Evolutionary conservation across 2,888 invertebrate genomes (phyloP), one percentile per base, ranked within the genome.

Genomic region (Tenthredo livida): DNA sequence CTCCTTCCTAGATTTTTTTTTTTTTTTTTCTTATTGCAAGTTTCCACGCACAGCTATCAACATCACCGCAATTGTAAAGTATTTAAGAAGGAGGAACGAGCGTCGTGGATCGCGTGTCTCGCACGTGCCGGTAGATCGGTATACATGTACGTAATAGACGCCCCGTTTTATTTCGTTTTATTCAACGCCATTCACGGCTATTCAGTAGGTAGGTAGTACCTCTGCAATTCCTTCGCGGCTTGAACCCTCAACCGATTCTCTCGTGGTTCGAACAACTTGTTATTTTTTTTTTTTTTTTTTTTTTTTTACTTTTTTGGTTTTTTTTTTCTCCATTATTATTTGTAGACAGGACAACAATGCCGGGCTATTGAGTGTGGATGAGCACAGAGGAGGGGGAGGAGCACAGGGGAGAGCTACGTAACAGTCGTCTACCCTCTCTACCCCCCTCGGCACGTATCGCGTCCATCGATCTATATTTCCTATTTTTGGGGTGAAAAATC

Each of bases 291-390:
- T 25, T 47, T 65, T 47, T 47, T 37, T 21, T 4, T 82, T 33
- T 29, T 29, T 82, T 65, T 82, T 21, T n/a, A 10, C 25, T n/a
- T 43, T 21, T 21, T 75, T 73, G n/a, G 17, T 70, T 33, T 70
- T 47, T 47, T 47, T 40, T 33, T 84, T 10, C 58, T 10, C 58
- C 37, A n/a, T 72, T 65, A 85, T 85, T 88, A 87, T 86, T 88
- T 86, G 88, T 86, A 88, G 88, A 88, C 86, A 88, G 85, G 77
- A 86, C 85, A 87, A 88, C 88, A 88, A 88, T 88, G 73, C 86
- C 86, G 84, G 86, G 86, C 75, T 88, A 88, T 88, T 85, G 87
- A 87, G 87, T 84, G 85, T 85, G 87, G 88, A 88, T 87, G 88
- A 86, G 86, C 82, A 70, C 40, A 83, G 85, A 86, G 80, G 85